Evolutionary conservation across 2,888 invertebrate species (phyloP).

Genomic region (Craniophora ligustri): DNA sequence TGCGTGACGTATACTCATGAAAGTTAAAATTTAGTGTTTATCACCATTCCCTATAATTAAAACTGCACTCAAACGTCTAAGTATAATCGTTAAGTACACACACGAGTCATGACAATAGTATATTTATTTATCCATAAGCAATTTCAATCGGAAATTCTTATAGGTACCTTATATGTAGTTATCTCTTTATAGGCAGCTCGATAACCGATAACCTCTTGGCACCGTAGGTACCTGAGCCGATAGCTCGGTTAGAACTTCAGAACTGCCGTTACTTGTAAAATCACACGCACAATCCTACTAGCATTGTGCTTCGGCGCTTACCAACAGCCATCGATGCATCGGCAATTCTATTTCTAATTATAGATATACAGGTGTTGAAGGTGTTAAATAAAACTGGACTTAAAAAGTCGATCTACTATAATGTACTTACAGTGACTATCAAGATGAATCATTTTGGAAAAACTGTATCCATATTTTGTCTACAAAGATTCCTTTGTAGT

Average conservation of each 20-base stretch:
- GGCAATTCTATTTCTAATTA: conserved; percentile 56
- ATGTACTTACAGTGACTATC: conserved; percentile 25
- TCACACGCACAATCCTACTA: conserved; percentile 77
- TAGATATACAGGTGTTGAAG: conserved; percentile 46
- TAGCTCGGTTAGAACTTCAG: conserved; percentile 79
- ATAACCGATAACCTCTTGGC: conserved; percentile 82
- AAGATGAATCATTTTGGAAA: conserved; percentile 53
- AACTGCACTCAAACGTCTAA: background rate
- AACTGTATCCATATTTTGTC: conserved; percentile 64
- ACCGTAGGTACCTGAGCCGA: conserved; percentile 73
- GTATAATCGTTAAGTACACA: conserved; percentile 5
- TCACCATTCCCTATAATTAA: background rate
- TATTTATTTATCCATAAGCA: conserved; percentile 37
- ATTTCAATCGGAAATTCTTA: conserved; percentile 58
- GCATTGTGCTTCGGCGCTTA: conserved; percentile 63
- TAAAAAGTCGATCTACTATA: conserved; percentile 37
- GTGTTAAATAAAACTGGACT: conserved; percentile 51
- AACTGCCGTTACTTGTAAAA: conserved; percentile 82
- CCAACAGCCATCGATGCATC: conserved; percentile 56
- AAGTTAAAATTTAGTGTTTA: background rate
- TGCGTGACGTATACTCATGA: background rate
- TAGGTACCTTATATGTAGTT: conserved; percentile 56
- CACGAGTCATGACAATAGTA: conserved; percentile 20
- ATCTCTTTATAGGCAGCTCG: conserved; percentile 69
- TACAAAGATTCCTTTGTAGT: conserved; percentile 76